Evolutionary conservation across 2,797 vertebrate genomes (phyloP).

Genomic region (Hafferia zeledoni): DNA sequence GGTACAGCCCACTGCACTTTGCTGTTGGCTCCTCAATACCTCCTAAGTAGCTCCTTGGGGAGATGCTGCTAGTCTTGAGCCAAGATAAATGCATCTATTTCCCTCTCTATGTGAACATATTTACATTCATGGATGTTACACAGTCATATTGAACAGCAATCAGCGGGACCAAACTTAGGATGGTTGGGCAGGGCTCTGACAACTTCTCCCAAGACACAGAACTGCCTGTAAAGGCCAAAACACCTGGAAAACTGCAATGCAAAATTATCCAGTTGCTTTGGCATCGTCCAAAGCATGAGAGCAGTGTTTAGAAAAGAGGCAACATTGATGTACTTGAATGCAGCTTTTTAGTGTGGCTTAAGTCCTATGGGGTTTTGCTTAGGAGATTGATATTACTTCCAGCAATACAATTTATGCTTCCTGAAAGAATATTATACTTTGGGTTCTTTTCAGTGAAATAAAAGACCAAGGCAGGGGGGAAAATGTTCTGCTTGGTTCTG

Average conservation of each 20-base stretch:
- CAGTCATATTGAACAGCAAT: not conserved
- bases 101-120: not conserved
- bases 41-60: constrained; percentile 35
- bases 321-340: constrained; percentile 25
- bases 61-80: constrained; percentile 23
- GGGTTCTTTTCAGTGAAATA: constrained; percentile 23
- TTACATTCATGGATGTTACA: not conserved
- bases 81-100: constrained; percentile 41
- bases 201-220: not conserved
- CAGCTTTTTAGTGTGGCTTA: constrained; percentile 41
- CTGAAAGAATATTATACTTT: constrained; percentile 65
- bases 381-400: constrained; percentile 71
- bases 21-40: constrained; percentile 31
- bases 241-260: not conserved
- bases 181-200: not conserved
- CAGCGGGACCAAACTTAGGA: not conserved
- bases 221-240: not conserved
- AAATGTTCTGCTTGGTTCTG: not conserved
- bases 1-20: not conserved
- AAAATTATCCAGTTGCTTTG: not conserved
- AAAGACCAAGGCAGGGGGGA: not conserved
- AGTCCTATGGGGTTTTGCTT: constrained; percentile 45
- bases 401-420: constrained; percentile 70
- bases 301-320: not conserved
- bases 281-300: not conserved